phyloP scores from a whole-genome alignment of 2,797 vertebrate species.

The Moxostoma hubbsi region DNA sequence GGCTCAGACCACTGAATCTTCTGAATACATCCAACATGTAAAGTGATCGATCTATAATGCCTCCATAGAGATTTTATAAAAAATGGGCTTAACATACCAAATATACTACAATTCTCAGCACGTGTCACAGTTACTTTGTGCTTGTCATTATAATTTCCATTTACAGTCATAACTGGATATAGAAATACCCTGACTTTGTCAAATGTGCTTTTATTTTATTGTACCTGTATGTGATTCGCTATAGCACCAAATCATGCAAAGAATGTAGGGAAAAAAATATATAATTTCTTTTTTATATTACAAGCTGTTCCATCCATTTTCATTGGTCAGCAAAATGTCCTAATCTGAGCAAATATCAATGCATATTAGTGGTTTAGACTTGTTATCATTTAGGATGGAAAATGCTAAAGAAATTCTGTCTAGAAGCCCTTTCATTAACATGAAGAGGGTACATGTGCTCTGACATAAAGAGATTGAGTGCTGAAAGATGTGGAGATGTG shows the following conservation, averaged over 20 bases:
- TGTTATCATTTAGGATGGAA: background rate
- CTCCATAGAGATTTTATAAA: conserved; percentile 4
- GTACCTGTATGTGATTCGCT: conserved; percentile 36
- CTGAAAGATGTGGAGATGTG: background rate
- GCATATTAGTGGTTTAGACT: conserved; percentile 23
- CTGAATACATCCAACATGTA: conserved; percentile 50
- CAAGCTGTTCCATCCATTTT: conserved; percentile 23
- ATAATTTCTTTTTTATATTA: too few species aligned
- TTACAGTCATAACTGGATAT: conserved; percentile 3
- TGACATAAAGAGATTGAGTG: background rate
- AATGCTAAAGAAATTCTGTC: conserved; percentile 1
- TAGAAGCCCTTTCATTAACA: background rate
- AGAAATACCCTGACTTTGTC: conserved; percentile 10
- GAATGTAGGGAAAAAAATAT: background rate
- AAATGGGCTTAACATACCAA: conserved; percentile 3
- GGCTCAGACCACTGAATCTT: conserved; percentile 23
- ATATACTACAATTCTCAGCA: conserved; percentile 5
- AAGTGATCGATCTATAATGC: conserved; percentile 34
- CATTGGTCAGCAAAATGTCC: conserved; percentile 48
- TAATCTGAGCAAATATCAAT: background rate
- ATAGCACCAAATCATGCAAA: conserved; percentile 28
- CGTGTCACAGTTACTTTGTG: conserved; percentile 35
- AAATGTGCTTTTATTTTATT: conserved; percentile 48
- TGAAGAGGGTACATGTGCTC: background rate
- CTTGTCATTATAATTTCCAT: conserved; percentile 26